Base-by-base conservation (phyloP, 2,888 invertebrate species). In the Drosophila fungiperda region DNA sequence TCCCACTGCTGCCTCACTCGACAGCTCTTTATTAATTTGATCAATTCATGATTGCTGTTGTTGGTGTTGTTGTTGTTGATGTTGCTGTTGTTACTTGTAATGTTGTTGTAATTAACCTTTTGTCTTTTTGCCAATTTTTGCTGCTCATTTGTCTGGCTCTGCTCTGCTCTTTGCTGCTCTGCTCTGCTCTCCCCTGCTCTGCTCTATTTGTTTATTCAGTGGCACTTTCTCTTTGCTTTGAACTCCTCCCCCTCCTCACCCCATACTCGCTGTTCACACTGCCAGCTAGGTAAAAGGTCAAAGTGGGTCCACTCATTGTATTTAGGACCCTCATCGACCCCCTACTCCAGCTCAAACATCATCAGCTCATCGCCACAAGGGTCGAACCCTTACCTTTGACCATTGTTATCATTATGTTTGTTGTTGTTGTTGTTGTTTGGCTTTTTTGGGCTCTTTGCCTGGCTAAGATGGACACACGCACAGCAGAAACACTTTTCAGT, bases 91-190 rank as follows among this genome's bases (percentile, higher is more conserved):
- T 63, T 35, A 23, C 53, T 17, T 54, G 53, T 23, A 35, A 54
- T 64, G 63, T 84, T 86, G 89, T 87, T 87, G 89, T 90, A 87
- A 87, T 90, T 82, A 89, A 89, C 89, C 82, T 87, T 90, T 87
- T 90, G 90, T 89, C 84, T 84, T 77, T 80, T 68, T 65, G 67
- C 64, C 71, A 55, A 71, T 83, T 54, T 54, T 63, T 66, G 72
- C 64, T 75, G 87, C 73, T 75, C 72, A 74, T 76, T 85, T 82
- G 69, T 67, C 29, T 68, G 40, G 71, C 63, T 65, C 52, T 72
- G 54, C 26, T 26, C 26, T 26, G 26, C 26, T 26, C 26, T 26
- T 2, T 2, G 26, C 26, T 26, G 26, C 26, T 26, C 26, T 26
- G 26, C 26, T 26, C 26, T 26, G 26, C 26, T 26, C 26, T 1